Evolutionary conservation across 2,113 vertebrate species (phyloP), one percentile per base, ranked within the genome.

Genomic region (Tinamus guttatus): DNA sequence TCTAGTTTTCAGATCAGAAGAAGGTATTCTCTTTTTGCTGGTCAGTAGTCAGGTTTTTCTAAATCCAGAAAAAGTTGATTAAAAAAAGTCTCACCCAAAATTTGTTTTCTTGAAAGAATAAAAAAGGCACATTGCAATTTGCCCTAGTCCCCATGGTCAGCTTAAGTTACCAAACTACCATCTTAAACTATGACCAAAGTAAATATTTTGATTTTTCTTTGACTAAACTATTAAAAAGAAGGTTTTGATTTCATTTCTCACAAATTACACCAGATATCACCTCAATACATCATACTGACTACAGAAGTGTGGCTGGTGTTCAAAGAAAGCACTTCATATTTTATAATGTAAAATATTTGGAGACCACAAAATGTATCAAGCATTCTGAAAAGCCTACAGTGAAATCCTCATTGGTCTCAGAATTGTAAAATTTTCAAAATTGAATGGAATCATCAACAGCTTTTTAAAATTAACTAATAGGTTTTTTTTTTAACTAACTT

Each of bases 381-480:
- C 58, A 45, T 81, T 87, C 75, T 85, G 43, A 74, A 95, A 93
- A 97, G 89, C 90, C 92, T 87, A 94, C 95, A 97, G 96, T 89
- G 88, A 97, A 97, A 98, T 97, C 98, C 82, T 93, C 95, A 97
- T 97, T 97, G 91, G 65, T 89, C 24, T 97, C 85, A 98, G 96
- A 96, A 86, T 87, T 93, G 82, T 81, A 97, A 98, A 94, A 98
- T 95, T 98, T 98, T 93, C 89, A 98, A 93, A 95, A 97, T 54
- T 81, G 82, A 90, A 68, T 7, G 59, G 40, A 98, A 76, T 97
- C 98, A 89, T 62, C 93, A 97, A 98, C 94, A 98, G 98, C 83
- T 89, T 52, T n/a, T n/a, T n/a, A n/a, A 9, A 49, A 49, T 49
- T 20, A 45, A 28, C 68, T 98, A 98, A 98, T 97, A 97, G 95